Conservation (phyloP, 2,888 invertebrate genomes). For the Brachylomia viminalis region DNA sequence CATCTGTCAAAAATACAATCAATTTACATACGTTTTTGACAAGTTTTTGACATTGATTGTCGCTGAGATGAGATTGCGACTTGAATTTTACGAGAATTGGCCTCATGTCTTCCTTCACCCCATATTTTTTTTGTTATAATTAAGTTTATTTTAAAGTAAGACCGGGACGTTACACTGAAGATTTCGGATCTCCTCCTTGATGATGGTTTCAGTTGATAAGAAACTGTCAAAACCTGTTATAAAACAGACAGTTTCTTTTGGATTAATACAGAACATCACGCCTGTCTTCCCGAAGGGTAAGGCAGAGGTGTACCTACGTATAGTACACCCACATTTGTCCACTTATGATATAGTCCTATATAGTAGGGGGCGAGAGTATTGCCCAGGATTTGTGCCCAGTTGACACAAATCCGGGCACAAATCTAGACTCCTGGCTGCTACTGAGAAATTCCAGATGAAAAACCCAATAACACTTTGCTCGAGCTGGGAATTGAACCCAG, state of each 20-base stretch:
- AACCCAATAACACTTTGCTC: neutral
- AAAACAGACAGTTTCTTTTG: neutral
- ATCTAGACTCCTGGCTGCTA: neutral
- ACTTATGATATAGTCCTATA: neutral
- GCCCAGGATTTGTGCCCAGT: no score
- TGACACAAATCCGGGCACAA: no score
- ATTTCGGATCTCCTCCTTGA: neutral
- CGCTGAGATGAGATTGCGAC: no score
- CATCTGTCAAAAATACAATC: no score
- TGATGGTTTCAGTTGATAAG: neutral
- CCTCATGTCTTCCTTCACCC: no score
- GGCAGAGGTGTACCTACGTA: neutral
- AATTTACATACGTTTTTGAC: no score
- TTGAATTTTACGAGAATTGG: no score
- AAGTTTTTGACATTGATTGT: no score
- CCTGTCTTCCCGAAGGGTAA: no score
- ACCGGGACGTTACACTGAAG: neutral
- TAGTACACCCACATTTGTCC: neutral
- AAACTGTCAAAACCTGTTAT: no score
- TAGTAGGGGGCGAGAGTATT: no score
- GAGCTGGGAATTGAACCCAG: neutral
- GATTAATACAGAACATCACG: neutral
- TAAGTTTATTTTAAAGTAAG: neutral
- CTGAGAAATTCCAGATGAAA: neutral
- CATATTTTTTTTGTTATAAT: neutral